phyloP scores from a whole-genome alignment of 2,113 vertebrate species.

The Rhinopomastus cyanomelas region DNA sequence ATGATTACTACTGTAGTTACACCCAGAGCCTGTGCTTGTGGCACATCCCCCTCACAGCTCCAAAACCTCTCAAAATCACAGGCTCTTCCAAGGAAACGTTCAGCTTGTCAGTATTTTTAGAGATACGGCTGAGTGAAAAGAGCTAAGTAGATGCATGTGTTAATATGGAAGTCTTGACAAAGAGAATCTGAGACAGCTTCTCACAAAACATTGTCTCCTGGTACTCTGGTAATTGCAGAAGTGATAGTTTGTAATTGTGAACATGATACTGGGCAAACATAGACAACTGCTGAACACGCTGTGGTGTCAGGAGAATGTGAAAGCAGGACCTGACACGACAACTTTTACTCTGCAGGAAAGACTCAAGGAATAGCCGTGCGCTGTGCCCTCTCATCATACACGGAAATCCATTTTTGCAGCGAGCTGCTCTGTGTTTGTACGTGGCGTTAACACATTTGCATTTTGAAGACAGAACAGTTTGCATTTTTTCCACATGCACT shows the following conservation, averaged over 20 bases:
- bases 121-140: not conserved
- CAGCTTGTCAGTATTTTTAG: not conserved
- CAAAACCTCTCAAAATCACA: not conserved
- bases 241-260: not conserved
- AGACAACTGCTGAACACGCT: not conserved
- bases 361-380: not conserved
- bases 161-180: not conserved
- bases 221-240: not conserved
- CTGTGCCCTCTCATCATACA: not conserved
- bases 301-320: not conserved
- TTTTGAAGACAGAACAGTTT: not conserved
- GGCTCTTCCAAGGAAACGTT: not conserved
- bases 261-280: not conserved
- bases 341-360: not conserved
- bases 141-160: not conserved
- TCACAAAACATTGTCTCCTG: not conserved
- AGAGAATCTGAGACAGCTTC: not conserved
- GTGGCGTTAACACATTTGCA: not conserved
- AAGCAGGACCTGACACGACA: not conserved
- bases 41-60: not conserved
- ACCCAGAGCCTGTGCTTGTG: not conserved
- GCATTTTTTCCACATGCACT: constrained; percentile 42
- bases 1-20: not conserved
- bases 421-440: not conserved
- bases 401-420: not conserved